Percentiles rank a stretch among this genome's conserved stretches.
These are phyloP conservation scores for Drosophila antonietae DNA, from an alignment of 2,888 invertebrate genomes.

Conservation along the genomic window DNA sequence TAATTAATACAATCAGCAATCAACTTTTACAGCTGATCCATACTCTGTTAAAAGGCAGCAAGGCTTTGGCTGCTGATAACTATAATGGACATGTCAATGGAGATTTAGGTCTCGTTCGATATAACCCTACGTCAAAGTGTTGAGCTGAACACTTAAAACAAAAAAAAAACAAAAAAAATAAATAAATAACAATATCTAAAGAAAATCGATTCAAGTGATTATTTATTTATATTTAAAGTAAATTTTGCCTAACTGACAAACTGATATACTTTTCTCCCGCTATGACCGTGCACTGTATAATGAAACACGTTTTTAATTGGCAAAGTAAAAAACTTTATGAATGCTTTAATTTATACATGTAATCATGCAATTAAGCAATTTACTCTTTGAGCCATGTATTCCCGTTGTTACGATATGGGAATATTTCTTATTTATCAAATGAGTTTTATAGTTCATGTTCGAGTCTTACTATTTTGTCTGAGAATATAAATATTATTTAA, in stretches of 20 bases:
- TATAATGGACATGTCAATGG: background rate
- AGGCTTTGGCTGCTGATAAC: too few relatives aligned
- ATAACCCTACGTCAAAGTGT: background rate
- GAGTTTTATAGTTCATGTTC: too few relatives aligned
- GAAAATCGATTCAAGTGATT: background rate
- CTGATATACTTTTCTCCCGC: background rate
- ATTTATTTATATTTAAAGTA: background rate
- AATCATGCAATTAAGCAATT: constrained; percentile 51
- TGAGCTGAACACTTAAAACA: background rate
- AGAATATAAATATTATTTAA: too few relatives aligned
- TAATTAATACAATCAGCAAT: constrained; percentile 7
- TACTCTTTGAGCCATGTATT: constrained; percentile 31
- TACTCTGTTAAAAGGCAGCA: background rate
- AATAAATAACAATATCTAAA: background rate
- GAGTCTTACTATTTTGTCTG: too few relatives aligned
- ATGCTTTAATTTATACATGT: constrained; percentile 36
- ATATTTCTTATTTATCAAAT: background rate
- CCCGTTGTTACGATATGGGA: background rate
- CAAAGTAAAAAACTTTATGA: constrained; percentile 30
- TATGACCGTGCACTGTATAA: background rate
- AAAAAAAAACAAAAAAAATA: too few relatives aligned
- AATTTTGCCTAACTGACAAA: background rate
- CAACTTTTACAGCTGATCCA: background rate
- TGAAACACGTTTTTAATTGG: constrained; percentile 43
- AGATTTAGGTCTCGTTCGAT: background rate